Evolutionary conservation across 2,113 vertebrate genomes (phyloP).

Genomic region (Stomatorhinus ivindoensis): DNA sequence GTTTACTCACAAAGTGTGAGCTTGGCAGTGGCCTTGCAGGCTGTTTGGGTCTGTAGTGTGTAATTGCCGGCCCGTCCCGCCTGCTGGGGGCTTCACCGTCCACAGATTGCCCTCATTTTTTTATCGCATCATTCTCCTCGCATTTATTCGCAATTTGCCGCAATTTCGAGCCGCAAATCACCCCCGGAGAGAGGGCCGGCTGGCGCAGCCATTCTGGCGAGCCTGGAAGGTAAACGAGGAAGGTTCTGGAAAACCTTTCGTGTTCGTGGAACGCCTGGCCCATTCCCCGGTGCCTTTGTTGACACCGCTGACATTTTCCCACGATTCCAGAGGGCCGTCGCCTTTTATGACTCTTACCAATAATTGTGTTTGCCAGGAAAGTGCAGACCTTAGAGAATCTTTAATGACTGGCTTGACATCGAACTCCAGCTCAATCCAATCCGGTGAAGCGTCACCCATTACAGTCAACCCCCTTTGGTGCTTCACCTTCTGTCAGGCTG

Average conservation of each 20-base stretch:
- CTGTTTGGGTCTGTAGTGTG: slow-evolving; percentile 34
- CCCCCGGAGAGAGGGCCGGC: slow-evolving; percentile 25
- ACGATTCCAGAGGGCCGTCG: slow-evolving; percentile 22
- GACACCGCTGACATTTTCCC: slow-evolving; percentile 32
- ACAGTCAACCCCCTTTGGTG: not conserved
- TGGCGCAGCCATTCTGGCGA: slow-evolving; percentile 17
- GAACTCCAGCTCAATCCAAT: not conserved
- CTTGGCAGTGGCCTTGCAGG: slow-evolving; percentile 32
- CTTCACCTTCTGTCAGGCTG: not conserved
- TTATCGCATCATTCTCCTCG: slow-evolving; percentile 29
- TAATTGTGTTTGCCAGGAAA: not conserved
- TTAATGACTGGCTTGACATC: not conserved
- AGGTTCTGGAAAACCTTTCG: slow-evolving; percentile 26
- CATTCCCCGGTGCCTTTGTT: slow-evolving; percentile 11
- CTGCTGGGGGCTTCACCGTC: slow-evolving; percentile 24
- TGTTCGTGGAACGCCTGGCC: slow-evolving; percentile 9
- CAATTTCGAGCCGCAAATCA: slow-evolving; percentile 23
- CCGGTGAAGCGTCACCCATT: not conserved
- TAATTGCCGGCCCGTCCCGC: slow-evolving; percentile 26
- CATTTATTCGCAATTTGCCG: slow-evolving; percentile 26
- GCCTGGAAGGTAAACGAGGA: slow-evolving; percentile 28
- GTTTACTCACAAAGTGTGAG: slow-evolving; percentile 26
- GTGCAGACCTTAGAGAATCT: not conserved
- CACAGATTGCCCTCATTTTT: slow-evolving; percentile 26
- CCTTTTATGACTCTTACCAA: slow-evolving; percentile 31